These are phyloP conservation scores for Dissostichus mawsoni DNA, from an alignment of 2,113 vertebrate species.

Conservation along the genomic window DNA sequence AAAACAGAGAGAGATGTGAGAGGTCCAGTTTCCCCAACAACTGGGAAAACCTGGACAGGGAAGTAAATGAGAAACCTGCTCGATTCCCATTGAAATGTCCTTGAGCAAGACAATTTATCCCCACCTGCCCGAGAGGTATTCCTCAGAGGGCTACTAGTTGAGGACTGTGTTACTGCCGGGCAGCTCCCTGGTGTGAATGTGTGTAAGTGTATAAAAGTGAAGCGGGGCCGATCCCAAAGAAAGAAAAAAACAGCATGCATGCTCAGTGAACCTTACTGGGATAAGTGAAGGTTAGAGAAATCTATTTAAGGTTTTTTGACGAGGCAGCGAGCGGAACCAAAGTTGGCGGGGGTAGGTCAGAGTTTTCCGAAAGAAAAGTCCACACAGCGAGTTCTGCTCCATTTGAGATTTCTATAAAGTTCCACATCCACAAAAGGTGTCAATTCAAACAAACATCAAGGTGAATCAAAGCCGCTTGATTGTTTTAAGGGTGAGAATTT, in stretches of 20 bases:
- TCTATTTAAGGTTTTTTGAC: constrained; percentile 58
- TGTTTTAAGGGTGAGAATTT: constrained; percentile 15
- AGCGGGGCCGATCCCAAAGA: constrained; percentile 21
- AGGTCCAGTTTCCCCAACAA: constrained; percentile 43
- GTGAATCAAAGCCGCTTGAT: constrained; percentile 9
- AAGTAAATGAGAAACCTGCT: constrained; percentile 60
- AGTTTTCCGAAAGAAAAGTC: constrained; percentile 20
- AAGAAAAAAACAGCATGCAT: constrained; percentile 6
- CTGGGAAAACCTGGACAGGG: constrained; percentile 29
- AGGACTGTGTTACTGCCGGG: constrained; percentile 27
- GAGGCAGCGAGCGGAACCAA: constrained; percentile 40
- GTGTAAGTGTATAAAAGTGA: constrained; percentile 53
- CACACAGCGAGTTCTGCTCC: not conserved
- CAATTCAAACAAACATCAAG: constrained; percentile 33
- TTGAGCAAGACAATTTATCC: constrained; percentile 67
- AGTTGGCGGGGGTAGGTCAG: constrained; percentile 39
- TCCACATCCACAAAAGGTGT: constrained; percentile 9
- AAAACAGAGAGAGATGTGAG: constrained; percentile 46
- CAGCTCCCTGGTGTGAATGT: constrained; percentile 60
- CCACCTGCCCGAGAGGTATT: constrained; percentile 33
- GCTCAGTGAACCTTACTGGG: constrained; percentile 38
- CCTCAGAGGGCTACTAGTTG: constrained; percentile 47
- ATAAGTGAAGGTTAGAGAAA: constrained; percentile 60
- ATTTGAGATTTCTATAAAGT: constrained; percentile 1
- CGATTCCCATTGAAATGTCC: constrained; percentile 59